Base-by-base conservation (phyloP, 2,888 invertebrate species). In the Smittia aterrima region DNA sequence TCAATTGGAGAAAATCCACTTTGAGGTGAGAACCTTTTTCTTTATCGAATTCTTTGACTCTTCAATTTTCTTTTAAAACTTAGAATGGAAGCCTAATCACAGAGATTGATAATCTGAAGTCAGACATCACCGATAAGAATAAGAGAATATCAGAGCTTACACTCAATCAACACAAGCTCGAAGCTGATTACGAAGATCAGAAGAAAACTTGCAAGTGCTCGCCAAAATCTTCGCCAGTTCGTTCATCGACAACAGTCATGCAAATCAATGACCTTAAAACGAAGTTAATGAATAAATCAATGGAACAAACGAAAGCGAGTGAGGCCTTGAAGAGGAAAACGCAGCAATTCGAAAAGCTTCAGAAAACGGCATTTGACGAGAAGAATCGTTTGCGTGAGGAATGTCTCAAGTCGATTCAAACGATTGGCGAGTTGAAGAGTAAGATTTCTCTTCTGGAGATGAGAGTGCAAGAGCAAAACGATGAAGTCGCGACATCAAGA, bases 391-490 rank as follows among this genome's bases (percentile, higher is more conserved):
- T 72, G n/a, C 62, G 72, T 1, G 72, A 72, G 4, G 62, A 72
- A 16, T 72, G 72, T 9, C 11, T 72, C 0, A 72, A 62, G 24
- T 72, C 72, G 1, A 72, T 72, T 40, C 72, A 72, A 38, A 72
- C 62, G 75, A 66, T 76, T 11, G 77, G 75, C 25, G 68, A 76
- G 68, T 74, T 75, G 32, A 68, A 76, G 73, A 74, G 75, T 20
- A 74, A 75, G 73, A 76, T 75, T 32, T 68, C 74, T 24, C 4
- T 76, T 4, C 67, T 76, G 0, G 76, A 77, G 70, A 76, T 74
- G 22, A 58, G 75, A 1, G 38, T 76, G 0, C 70, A 72, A 4
- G 76, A 77, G 9, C 74, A 74, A 1, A 75, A 76, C 11, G 74
- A 77, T 13, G 77, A 77, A 25, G 24, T 77, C 1, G 47, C 54